These are phyloP conservation scores for Rhagonycha lutea DNA, from an alignment of 2,888 invertebrate species.

Conservation along the genomic window DNA sequence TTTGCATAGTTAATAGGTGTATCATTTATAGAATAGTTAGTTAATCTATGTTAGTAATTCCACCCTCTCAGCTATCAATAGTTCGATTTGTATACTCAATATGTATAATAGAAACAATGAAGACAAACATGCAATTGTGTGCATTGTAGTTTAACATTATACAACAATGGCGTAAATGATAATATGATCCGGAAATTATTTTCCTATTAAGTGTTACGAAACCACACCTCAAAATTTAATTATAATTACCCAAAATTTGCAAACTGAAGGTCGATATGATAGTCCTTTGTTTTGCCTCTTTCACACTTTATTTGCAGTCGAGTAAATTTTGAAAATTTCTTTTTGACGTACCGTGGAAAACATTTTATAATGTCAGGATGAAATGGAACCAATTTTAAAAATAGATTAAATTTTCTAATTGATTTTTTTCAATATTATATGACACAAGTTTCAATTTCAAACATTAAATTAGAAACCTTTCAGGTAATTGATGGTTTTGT, in stretches of 20 bases:
- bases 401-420: constrained; percentile 44
- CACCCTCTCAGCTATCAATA: constrained; percentile 52
- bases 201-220: constrained; percentile 22
- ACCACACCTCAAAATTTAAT: constrained; percentile 22
- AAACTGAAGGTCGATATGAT: neutral
- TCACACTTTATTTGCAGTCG: neutral
- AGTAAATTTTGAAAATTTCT: neutral
- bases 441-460: constrained; percentile 50
- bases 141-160: constrained; percentile 51
- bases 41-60: constrained; percentile 52
- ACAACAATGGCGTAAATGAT: constrained; percentile 50
- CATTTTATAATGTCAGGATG: neutral
- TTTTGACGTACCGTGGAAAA: neutral
- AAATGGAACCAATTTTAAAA: constrained; percentile 43
- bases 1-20: constrained; percentile 54
- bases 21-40: constrained; percentile 51
- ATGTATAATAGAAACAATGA: constrained; percentile 50
- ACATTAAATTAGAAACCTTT: constrained; percentile 49
- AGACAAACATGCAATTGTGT: constrained; percentile 52
- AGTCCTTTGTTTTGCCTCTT: neutral
- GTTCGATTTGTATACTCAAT: constrained; percentile 50
- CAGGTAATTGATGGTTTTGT: constrained; percentile 48
- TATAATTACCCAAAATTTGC: neutral
- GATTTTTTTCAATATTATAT: constrained; percentile 21
- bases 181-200: constrained; percentile 39